A percentile compares a stretch with the other conserved stretches of the same genome.
These are phyloP conservation scores for Mongoloraphidia duomilia DNA, from an alignment of 2,888 invertebrate species.

Conservation along the genomic window DNA sequence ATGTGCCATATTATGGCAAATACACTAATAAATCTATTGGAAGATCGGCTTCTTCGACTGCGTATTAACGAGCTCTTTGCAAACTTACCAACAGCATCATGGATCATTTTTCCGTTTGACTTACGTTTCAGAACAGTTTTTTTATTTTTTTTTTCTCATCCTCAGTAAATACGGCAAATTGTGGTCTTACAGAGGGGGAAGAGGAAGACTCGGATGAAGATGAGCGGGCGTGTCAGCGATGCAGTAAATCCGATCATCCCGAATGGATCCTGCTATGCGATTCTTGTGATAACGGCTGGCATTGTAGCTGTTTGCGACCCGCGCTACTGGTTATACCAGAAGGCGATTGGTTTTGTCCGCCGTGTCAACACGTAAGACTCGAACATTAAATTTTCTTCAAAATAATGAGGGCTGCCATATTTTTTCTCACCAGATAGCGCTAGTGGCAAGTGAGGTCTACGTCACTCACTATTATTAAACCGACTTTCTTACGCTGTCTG, in stretches of 20 bases:
- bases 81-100: background rate
- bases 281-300: slow-evolving; percentile 91
- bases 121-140: background rate
- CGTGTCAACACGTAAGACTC: slow-evolving; percentile 79
- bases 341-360: slow-evolving; percentile 97
- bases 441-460: too few relatives aligned
- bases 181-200: slow-evolving; percentile 16
- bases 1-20: too few relatives aligned
- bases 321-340: slow-evolving; percentile 88
- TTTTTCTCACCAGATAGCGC: too few relatives aligned
- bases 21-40: too few relatives aligned
- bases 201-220: slow-evolving; percentile 26
- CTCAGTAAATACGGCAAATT: too few relatives aligned
- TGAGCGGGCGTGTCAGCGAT: slow-evolving; percentile 77
- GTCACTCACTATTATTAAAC: too few relatives aligned
- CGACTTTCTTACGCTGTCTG: too few relatives aligned
- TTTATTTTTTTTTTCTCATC: too few relatives aligned
- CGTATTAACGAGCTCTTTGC: too few relatives aligned
- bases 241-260: slow-evolving; percentile 83
- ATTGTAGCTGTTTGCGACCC: slow-evolving; percentile 88
- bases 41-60: too few relatives aligned
- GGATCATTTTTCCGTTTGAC: background rate
- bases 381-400: too few relatives aligned
- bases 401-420: too few relatives aligned
- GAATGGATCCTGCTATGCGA: slow-evolving; percentile 97